Evolutionary conservation across 2,797 vertebrate species (phyloP), one percentile per base, ranked within the genome.

Genomic region (Halcyon chelicuti): DNA sequence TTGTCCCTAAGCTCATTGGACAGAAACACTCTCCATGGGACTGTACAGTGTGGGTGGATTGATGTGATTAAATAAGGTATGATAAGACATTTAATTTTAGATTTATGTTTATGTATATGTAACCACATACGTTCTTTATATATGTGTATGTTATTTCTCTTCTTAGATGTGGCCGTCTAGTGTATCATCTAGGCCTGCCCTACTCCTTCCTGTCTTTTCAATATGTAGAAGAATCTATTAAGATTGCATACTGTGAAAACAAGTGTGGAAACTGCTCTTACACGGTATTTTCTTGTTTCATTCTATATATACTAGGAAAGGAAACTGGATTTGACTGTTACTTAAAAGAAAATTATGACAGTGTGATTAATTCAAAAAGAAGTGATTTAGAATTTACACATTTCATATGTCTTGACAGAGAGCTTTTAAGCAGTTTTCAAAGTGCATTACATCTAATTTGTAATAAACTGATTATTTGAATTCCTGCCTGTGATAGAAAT

Each of bases 141-240:
- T n/a, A 9, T n/a, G 13, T 55, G 18, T 31, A 22, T n/a, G 14
- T 47, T 74, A 22, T 60, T 91, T 94, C 23, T 97, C 22, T 94
- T 71, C 54, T 82, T 94, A 99, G 99, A 95, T 99, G 99, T 31
- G 99, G 99, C n/a, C 99, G 98, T 93, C 98, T 99, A 20, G 99
- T 99, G 15, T 97, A 98, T 70, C 99, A 99, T 61, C 97, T 99
- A 88, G 98, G 98, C 37, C 97, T 99, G 88, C 99, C 99, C n/a
- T 99, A 99, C 75, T 98, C 99, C 92, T 97, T 98, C 97, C 98
- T 99, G 77, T 97, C 94, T 66, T 97, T 98, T 6, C 97, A 98
- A 3, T 98, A 99, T 19, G 98, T 99, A 62, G 99, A 99, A 97
- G 85, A 97, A 42, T 98, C 99, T 22, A 99, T 99, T 97, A 99